Evolutionary conservation across 2,797 vertebrate genomes (phyloP).

Genomic region (Echiichthys vipera): DNA sequence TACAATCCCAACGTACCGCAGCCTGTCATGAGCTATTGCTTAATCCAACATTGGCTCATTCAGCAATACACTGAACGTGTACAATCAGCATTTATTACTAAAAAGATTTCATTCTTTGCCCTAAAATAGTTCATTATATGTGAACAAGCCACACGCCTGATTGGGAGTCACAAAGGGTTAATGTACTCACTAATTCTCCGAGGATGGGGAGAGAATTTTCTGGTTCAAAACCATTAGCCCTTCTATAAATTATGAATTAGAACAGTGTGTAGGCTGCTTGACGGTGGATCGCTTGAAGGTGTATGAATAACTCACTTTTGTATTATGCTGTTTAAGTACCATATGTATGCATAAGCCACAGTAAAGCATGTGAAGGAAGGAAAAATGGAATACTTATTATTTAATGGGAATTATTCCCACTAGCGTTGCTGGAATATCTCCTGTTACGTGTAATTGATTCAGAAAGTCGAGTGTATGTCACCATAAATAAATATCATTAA

Average conservation of each 20-base stretch:
- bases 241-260: conserved; percentile 35
- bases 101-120: background rate
- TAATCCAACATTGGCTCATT: conserved; percentile 5
- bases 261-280: conserved; percentile 20
- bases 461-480: conserved; percentile 1
- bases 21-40: too few species aligned
- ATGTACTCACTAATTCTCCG: conserved; percentile 44
- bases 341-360: conserved; percentile 18
- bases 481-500: background rate
- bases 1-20: too few species aligned
- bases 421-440: background rate
- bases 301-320: conserved; percentile 51
- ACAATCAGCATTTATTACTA: background rate
- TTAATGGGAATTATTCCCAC: conserved; percentile 12
- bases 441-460: conserved; percentile 18
- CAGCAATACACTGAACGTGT: too few species aligned
- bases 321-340: conserved; percentile 9
- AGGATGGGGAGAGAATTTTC: conserved; percentile 13
- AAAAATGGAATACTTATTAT: background rate
- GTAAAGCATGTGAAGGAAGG: background rate
- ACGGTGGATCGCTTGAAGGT: conserved; percentile 37
- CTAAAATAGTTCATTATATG: conserved; percentile 12
- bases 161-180: conserved; percentile 38
- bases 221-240: conserved; percentile 27
- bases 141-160: conserved; percentile 26